Percentiles rank a stretch among this genome's conserved stretches.
These are phyloP conservation scores for Saxidomus purpurata DNA, from an alignment of 1,140 invertebrate species.

Conservation along the genomic window DNA sequence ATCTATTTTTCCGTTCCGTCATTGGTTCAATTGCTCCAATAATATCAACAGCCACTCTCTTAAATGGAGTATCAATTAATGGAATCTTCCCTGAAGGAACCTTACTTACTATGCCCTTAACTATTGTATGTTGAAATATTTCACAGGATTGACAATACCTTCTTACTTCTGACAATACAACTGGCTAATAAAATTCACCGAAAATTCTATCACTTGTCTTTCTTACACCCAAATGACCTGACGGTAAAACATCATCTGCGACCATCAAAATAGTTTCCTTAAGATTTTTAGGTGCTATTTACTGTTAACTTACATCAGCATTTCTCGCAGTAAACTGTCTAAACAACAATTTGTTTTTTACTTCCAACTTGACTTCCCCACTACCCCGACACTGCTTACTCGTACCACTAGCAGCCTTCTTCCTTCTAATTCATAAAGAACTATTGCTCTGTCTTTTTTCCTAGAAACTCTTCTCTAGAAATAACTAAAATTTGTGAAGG, in stretches of 20 bases:
- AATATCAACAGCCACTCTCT: background rate
- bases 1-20: background rate
- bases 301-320: background rate
- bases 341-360: background rate
- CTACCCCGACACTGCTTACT: background rate
- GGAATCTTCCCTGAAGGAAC: too few species aligned
- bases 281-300: constrained; percentile 8
- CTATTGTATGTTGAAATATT: background rate
- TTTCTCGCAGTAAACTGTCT: background rate
- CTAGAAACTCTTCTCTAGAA: background rate
- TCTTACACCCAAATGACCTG: constrained; percentile 59
- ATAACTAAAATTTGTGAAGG: background rate
- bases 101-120: background rate
- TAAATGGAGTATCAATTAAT: background rate
- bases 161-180: background rate
- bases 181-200: background rate
- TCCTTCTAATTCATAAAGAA: background rate
- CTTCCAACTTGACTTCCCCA: background rate
- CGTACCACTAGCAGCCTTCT: background rate
- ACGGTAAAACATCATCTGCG: constrained; percentile 42
- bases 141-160: background rate
- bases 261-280: constrained; percentile 44
- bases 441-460: background rate
- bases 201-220: background rate
- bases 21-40: background rate